Base-by-base conservation (phyloP, 1,140 invertebrate genomes). In the Dryas iulia region DNA sequence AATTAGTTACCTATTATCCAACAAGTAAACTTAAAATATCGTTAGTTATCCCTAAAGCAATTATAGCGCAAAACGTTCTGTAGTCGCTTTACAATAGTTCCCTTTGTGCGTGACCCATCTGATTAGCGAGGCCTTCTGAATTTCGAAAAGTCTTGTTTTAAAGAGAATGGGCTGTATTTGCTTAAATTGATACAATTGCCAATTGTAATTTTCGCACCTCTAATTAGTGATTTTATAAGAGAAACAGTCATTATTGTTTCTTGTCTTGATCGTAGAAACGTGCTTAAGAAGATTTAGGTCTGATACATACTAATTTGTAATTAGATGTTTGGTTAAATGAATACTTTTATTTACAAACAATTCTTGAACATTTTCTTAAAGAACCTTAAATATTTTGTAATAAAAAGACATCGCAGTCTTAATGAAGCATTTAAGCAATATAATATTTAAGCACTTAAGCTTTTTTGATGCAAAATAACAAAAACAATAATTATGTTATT, bases 61-160 rank as follows among this genome's bases (percentile, higher is more conserved):
- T 70, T 76, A 73, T 69, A 70, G 57, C 47, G 33, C 62, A 53
- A 60, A 71, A 25, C 61, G 12, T 63, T 67, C 60, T 53, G 33
- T 64, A 47, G 66, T 59, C 39, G 58, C 73, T 74, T 62, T 56
- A 69, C 72, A 76, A 76, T 66, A 66, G 35, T 71, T 56, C 47
- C 31, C 69, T 66, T 76, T 76, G 66, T 75, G 72, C 62, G 57
- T 60, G 65, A 57, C 59, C 39, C 68, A 69, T 71, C 71, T 72
- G 58, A 77, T 79, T 79, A 76, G 65, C 72, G 35, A 57, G 64
- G 52, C 72, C 33, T 71, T 73, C 74, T 73, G 58, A 79, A 71
- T 77, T 79, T 71, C 70, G 74, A 77, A 77, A 73, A 68, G 39
- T 52, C 62, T 73, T 54, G 47, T 63, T 73, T 60, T 64, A 33